Evolutionary conservation across 37 sponge, comb jelly and placozoan species (phyloP).

Genomic region (Eunapius fragilis): DNA sequence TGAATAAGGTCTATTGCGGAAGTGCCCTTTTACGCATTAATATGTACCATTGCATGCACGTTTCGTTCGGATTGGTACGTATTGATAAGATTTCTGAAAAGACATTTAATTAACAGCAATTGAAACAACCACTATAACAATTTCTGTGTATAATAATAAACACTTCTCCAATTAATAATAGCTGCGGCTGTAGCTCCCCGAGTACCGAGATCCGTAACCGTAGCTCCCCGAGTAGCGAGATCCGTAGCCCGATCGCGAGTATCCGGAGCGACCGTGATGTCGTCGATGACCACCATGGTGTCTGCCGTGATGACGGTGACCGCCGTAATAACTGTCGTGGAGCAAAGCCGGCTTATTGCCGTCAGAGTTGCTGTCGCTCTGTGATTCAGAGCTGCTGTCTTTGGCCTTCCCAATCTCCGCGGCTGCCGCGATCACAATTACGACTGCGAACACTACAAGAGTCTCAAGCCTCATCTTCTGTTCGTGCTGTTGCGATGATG

Average conservation of each 20-base stretch:
- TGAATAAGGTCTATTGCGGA: too few relatives aligned
- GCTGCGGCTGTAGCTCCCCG: too few relatives aligned
- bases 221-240: not conserved
- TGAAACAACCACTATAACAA: too few relatives aligned
- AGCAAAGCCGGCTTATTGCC: not conserved
- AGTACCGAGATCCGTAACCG: too few relatives aligned
- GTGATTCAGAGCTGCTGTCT: not conserved
- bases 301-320: not conserved
- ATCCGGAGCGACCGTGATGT: not conserved
- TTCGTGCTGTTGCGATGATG: too few relatives aligned
- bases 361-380: not conserved
- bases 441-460: not conserved
- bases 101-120: too few relatives aligned
- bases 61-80: too few relatives aligned
- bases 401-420: not conserved
- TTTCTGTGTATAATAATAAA: too few relatives aligned
- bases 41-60: too few relatives aligned
- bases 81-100: too few relatives aligned
- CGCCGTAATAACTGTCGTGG: not conserved
- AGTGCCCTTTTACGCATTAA: too few relatives aligned
- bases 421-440: not conserved
- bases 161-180: too few relatives aligned
- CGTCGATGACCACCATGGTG: not conserved
- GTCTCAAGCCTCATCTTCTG: not conserved
- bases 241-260: not conserved